phyloP scores from a whole-genome alignment of 2,113 vertebrate genomes.

The Poeciliopsis retropinna region DNA sequence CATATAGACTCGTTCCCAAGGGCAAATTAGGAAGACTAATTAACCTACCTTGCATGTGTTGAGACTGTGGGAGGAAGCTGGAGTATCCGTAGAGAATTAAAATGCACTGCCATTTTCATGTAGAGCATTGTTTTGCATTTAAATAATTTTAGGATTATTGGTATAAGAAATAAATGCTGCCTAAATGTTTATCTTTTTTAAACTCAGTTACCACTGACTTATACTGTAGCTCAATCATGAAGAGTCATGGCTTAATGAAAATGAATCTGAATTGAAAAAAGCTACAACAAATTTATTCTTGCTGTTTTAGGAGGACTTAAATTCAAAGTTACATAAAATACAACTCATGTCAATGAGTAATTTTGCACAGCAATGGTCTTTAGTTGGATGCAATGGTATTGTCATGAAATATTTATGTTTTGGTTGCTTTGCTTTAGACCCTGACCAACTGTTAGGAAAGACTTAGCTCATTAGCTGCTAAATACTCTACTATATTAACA shows the following conservation, averaged over 20 bases:
- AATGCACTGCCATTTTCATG: no score
- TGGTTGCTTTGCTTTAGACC: constrained; percentile 7
- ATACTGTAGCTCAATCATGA: no score
- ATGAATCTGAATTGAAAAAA: no score
- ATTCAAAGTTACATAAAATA: background rate
- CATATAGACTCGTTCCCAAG: background rate
- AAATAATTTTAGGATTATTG: no score
- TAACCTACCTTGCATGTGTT: background rate
- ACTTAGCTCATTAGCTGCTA: constrained; percentile 9
- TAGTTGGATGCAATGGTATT: background rate
- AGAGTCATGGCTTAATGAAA: no score
- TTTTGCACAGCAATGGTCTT: background rate
- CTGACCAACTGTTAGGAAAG: constrained; percentile 7
- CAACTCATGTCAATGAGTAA: no score
- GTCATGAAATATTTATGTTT: constrained; percentile 13
- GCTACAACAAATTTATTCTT: background rate
- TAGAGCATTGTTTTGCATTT: no score
- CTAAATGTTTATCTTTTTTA: no score
- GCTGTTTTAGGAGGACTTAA: background rate
- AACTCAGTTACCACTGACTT: no score
- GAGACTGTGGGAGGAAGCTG: background rate
- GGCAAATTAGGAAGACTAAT: background rate
- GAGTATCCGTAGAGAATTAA: background rate
- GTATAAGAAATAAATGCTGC: no score
- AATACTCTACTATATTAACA: constrained; percentile 9